These are phyloP conservation scores for Magallana gigas DNA, from an alignment of 1,140 invertebrate genomes.

Conservation along the genomic window DNA sequence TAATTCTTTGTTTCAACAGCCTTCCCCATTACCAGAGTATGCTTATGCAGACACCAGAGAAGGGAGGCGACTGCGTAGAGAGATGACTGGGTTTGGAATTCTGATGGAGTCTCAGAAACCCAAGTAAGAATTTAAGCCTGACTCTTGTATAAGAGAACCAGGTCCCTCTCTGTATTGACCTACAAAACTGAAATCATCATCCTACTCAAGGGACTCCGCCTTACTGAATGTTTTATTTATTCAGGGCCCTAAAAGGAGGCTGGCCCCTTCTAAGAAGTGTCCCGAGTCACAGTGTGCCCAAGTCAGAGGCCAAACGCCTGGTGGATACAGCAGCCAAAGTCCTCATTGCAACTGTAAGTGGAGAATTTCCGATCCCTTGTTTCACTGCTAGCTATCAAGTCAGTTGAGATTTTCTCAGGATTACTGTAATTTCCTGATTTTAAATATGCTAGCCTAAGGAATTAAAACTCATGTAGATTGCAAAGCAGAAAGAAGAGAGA, in stretches of 20 bases:
- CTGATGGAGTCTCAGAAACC: slow-evolving; percentile 59
- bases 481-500: no score
- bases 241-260: slow-evolving; percentile 68
- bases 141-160: no score
- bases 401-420: no score
- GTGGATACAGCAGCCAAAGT: slow-evolving; percentile 75
- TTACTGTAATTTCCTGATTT: no score
- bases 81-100: slow-evolving; percentile 60
- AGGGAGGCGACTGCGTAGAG: slow-evolving; percentile 39
- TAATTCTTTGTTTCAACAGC: slow-evolving; percentile 31
- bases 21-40: slow-evolving; percentile 48
- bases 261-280: slow-evolving; percentile 70
- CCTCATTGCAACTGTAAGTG: slow-evolving; percentile 73
- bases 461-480: no score
- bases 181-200: no score
- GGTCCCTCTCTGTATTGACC: no score
- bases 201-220: no score
- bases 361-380: no score
- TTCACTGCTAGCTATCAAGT: no score
- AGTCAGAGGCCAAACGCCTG: slow-evolving; percentile 69
- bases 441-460: no score
- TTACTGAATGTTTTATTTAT: no score
- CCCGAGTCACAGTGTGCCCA: slow-evolving; percentile 65
- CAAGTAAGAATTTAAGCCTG: slow-evolving; percentile 56
- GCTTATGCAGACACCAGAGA: slow-evolving; percentile 45